Conservation (phyloP, 1,140 invertebrate species). For the Apis dorsata region DNA sequence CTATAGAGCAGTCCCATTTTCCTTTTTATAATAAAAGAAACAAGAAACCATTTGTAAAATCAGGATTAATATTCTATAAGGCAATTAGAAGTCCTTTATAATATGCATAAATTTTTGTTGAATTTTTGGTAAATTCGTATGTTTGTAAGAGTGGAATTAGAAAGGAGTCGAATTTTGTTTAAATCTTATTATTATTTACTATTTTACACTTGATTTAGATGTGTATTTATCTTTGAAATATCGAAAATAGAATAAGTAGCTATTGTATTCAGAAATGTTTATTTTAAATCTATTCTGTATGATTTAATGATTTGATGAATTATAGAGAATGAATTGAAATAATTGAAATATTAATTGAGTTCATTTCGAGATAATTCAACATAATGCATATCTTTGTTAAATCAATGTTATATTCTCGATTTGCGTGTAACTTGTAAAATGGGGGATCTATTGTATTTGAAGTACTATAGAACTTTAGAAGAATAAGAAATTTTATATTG, state of each 20-base stretch:
- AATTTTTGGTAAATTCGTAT: not conserved
- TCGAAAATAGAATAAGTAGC: not conserved
- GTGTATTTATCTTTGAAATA: not conserved
- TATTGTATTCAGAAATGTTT: not conserved
- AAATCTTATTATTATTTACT: not conserved
- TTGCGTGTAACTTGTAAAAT: not conserved
- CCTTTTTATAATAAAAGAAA: not conserved
- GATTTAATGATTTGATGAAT: no score
- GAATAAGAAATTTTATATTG: not conserved
- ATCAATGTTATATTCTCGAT: not conserved
- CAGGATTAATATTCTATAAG: no score
- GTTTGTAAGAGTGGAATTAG: not conserved
- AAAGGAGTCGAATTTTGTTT: not conserved
- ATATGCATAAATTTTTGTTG: not conserved
- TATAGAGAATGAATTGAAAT: not conserved
- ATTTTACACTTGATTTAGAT: not conserved
- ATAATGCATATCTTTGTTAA: not conserved
- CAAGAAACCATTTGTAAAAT: not conserved
- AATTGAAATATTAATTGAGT: not conserved
- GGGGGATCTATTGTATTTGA: not conserved
- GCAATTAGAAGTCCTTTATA: not conserved
- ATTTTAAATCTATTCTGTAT: not conserved
- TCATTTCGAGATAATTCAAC: not conserved
- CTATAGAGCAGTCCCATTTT: constrained; percentile 8
- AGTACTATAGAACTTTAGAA: not conserved